Percentiles rank a stretch among this genome's conserved stretches.
Evolutionary conservation across 2,888 invertebrate species (phyloP).

Genomic region (Cantharis rustica): DNA sequence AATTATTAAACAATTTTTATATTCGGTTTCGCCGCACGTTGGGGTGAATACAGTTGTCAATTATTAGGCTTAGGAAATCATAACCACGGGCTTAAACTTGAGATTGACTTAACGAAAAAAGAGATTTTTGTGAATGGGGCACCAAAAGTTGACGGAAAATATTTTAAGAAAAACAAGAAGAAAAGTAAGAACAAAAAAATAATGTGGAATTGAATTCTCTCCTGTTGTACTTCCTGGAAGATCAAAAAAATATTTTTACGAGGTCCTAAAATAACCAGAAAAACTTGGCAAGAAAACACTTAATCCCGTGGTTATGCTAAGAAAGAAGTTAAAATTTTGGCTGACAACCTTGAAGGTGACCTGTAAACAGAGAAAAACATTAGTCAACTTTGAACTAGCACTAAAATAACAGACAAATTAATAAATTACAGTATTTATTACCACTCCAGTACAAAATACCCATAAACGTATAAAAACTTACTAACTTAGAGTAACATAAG

Average conservation of each 20-base stretch:
- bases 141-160: background rate
- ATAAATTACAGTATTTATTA: constrained; percentile 26
- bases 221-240: background rate
- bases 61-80: background rate
- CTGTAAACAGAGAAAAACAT: constrained; percentile 51
- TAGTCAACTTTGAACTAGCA: constrained; percentile 43
- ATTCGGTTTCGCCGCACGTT: background rate
- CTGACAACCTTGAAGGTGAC: constrained; percentile 28
- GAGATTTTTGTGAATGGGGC: background rate
- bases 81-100: constrained; percentile 13
- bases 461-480: constrained; percentile 12
- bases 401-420: constrained; percentile 36
- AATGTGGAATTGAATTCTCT: background rate
- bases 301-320: constrained; percentile 19
- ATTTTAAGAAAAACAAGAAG: background rate
- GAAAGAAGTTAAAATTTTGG: background rate
- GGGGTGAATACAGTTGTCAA: background rate
- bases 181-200: background rate
- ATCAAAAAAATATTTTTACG: background rate
- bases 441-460: constrained; percentile 16
- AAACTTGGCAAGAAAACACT: background rate
- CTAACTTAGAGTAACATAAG: constrained; percentile 21
- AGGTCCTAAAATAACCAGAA: background rate
- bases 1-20: background rate
- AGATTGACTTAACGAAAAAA: background rate